phyloP scores from a whole-genome alignment of 23 tunicate genomes.

The Aplidium turbinatum region DNA sequence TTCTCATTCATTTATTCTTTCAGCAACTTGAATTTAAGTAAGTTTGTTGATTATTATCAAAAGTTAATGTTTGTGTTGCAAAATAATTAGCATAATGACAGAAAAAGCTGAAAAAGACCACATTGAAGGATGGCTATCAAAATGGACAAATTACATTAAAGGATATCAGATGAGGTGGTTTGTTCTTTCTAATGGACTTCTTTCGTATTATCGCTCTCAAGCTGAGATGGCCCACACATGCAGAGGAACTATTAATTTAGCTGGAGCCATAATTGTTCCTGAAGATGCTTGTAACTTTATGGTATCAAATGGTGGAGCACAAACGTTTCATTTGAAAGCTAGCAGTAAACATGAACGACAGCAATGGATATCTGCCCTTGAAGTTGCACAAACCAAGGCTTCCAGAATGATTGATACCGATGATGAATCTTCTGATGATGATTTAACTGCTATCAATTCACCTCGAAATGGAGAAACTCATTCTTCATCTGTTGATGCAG shows the following conservation, averaged over 20 bases:
- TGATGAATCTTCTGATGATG: conserved; percentile 58
- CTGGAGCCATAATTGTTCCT: conserved; percentile 71
- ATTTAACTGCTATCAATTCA: neutral
- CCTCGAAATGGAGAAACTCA: neutral
- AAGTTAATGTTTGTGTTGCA: no score
- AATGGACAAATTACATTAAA: conserved; percentile 98
- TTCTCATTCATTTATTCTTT: no score
- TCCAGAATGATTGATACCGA: conserved; percentile 7
- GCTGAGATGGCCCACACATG: conserved; percentile 97
- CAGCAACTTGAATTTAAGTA: no score
- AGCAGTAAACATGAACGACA: conserved; percentile 44
- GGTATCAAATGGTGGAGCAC: conserved; percentile 84
- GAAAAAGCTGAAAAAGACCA: conserved; percentile 48
- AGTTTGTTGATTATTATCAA: no score
- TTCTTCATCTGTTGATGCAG: neutral
- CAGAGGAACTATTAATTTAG: conserved; percentile 92
- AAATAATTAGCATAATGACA: no score
- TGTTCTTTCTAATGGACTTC: conserved; percentile 90
- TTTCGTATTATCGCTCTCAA: conserved; percentile 93
- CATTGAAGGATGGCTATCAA: conserved; percentile 93
- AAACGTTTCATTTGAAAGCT: conserved; percentile 83
- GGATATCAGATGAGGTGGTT: conserved; percentile 98
- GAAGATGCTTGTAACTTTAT: conserved; percentile 87
- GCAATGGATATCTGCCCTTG: conserved; percentile 88
- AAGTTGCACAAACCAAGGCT: conserved; percentile 63